phyloP scores from a whole-genome alignment of 2,797 vertebrate species.

The Bryconaethiops microstoma region DNA sequence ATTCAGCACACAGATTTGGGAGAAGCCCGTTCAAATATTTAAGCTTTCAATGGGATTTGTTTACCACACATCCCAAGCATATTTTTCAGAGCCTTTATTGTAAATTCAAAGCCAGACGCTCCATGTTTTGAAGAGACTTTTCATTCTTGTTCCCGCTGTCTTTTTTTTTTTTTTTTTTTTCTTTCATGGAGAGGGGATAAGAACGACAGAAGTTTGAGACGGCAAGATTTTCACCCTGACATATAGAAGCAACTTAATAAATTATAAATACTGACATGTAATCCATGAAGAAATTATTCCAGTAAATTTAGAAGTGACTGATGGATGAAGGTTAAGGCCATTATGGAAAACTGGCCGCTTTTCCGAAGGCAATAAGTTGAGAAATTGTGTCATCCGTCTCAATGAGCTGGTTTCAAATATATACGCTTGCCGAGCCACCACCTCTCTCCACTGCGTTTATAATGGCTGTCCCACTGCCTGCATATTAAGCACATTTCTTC shows the following conservation, averaged over 20 bases:
- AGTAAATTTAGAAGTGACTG: slow-evolving; percentile 57
- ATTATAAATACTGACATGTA: slow-evolving; percentile 57
- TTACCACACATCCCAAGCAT: slow-evolving; percentile 35
- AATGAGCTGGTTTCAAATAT: slow-evolving; percentile 64
- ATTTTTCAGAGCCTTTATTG: slow-evolving; percentile 55
- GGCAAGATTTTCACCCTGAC: slow-evolving; percentile 41
- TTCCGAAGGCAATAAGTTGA: slow-evolving; percentile 61
- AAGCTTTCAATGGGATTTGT: slow-evolving; percentile 36
- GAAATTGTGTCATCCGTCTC: slow-evolving; percentile 64
- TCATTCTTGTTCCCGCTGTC: slow-evolving; percentile 2
- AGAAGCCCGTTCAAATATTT: slow-evolving; percentile 33
- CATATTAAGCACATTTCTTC: slow-evolving; percentile 61
- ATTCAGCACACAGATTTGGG: slow-evolving; percentile 41
- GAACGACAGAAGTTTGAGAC: slow-evolving; percentile 22
- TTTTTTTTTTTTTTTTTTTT: slow-evolving; percentile 21
- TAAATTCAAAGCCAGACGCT: slow-evolving; percentile 49
- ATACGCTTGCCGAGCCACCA: slow-evolving; percentile 51
- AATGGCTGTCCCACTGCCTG: slow-evolving; percentile 53
- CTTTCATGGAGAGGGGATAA: slow-evolving; percentile 16
- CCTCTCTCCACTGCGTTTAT: slow-evolving; percentile 52
- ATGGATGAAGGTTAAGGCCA: slow-evolving; percentile 58
- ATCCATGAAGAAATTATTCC: slow-evolving; percentile 59
- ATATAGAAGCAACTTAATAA: slow-evolving; percentile 54
- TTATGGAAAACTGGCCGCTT: slow-evolving; percentile 61
- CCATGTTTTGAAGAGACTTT: slow-evolving; percentile 37